phyloP scores from a whole-genome alignment of 2,113 vertebrate species.

The Urocitellus parryii region DNA sequence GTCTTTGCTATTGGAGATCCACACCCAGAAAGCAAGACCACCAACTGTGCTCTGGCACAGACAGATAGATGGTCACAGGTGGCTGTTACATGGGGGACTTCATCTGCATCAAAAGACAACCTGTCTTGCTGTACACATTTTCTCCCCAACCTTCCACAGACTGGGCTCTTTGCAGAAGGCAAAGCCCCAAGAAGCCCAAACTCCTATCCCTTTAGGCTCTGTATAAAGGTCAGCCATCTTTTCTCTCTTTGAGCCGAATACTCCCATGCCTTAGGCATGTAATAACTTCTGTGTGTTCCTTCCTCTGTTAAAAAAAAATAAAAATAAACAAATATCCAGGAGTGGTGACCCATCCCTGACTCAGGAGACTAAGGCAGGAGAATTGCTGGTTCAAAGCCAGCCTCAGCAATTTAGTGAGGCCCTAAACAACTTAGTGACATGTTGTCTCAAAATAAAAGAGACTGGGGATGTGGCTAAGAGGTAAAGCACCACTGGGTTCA shows the following conservation, averaged over 20 bases:
- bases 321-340: neutral
- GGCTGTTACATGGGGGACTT: neutral
- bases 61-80: neutral
- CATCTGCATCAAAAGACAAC: neutral
- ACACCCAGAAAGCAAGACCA: neutral
- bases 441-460: neutral
- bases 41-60: too few species aligned
- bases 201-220: neutral
- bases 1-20: neutral
- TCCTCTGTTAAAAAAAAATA: neutral
- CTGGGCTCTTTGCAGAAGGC: neutral
- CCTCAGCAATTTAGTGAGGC: neutral
- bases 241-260: neutral
- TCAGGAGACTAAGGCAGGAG: neutral
- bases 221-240: too few species aligned
- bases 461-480: neutral
- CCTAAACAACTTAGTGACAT: neutral
- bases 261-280: neutral
- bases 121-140: too few species aligned
- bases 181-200: neutral
- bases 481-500: neutral
- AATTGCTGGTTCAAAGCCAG: neutral
- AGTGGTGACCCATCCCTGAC: too few species aligned
- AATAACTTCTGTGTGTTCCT: neutral
- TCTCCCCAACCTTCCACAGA: too few species aligned